Percentiles rank a stretch among this genome's conserved stretches.
These are phyloP conservation scores for Danio kyathit DNA, from an alignment of 2,797 vertebrate species.

Conservation along the genomic window DNA sequence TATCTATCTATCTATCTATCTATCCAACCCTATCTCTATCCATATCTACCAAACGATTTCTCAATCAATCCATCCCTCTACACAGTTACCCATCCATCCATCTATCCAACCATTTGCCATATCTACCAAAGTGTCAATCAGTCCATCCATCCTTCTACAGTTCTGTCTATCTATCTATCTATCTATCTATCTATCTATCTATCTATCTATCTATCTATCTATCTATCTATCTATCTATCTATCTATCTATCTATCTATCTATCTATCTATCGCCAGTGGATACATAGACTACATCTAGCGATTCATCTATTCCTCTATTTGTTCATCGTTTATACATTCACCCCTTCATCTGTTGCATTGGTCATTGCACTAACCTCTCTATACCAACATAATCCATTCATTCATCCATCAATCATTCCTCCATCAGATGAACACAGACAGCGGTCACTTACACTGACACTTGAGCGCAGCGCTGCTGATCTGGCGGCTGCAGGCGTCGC, in stretches of 20 bases:
- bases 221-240: not conserved
- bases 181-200: not conserved
- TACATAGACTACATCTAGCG: no score
- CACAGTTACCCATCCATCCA: no score
- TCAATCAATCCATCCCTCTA: not conserved
- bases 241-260: not conserved
- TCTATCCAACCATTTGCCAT: no score
- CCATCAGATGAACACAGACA: not conserved
- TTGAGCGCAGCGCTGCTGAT: constrained; percentile 81
- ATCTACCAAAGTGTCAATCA: no score
- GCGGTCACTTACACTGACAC: constrained; percentile 85
- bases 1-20: no score
- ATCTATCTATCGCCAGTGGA: no score
- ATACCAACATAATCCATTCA: not conserved
- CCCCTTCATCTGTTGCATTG: no score
- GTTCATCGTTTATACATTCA: not conserved
- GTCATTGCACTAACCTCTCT: not conserved
- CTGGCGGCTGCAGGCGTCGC: constrained; percentile 86
- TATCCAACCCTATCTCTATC: no score
- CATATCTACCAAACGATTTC: not conserved
- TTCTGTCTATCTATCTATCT: not conserved
- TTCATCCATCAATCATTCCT: not conserved
- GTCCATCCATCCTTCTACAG: no score
- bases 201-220: not conserved
- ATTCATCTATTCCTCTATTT: no score